These are phyloP conservation scores for Scelioninae gen. 1 DNA, from an alignment of 2,888 invertebrate species.

Conservation along the genomic window DNA sequence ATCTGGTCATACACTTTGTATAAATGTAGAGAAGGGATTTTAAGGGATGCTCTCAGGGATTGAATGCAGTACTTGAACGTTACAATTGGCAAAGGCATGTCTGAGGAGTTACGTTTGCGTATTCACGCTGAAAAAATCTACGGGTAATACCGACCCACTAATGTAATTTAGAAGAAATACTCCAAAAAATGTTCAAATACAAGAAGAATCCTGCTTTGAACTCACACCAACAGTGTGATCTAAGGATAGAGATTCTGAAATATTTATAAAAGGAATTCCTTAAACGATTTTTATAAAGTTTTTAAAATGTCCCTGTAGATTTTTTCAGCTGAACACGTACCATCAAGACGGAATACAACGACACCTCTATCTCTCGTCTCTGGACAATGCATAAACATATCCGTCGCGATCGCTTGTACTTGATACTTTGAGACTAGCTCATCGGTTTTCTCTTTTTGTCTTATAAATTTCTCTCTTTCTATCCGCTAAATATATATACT, in stretches of 20 bases:
- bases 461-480: conserved; percentile 72
- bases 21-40: conserved; percentile 46
- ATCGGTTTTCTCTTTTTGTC: conserved; percentile 58
- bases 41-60: conserved; percentile 21
- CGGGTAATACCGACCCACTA: conserved; percentile 4
- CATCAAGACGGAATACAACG: conserved; percentile 68
- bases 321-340: conserved; percentile 29
- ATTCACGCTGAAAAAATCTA: conserved; percentile 21
- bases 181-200: too few species aligned
- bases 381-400: conserved; percentile 63
- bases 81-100: conserved; percentile 69
- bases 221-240: background rate
- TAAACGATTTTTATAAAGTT: background rate
- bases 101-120: conserved; percentile 47
- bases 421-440: conserved; percentile 81
- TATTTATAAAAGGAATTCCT: conserved; percentile 10
- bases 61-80: conserved; percentile 55
- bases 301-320: conserved; percentile 16
- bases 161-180: too few species aligned
- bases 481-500: conserved; percentile 71
- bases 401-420: conserved; percentile 80
- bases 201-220: too few species aligned
- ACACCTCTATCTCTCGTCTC: conserved; percentile 31
- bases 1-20: conserved; percentile 33
- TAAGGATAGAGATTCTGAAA: background rate